These are phyloP conservation scores for Cyphomyrus discorhynchus DNA, from an alignment of 2,113 vertebrate species.

Conservation along the genomic window DNA sequence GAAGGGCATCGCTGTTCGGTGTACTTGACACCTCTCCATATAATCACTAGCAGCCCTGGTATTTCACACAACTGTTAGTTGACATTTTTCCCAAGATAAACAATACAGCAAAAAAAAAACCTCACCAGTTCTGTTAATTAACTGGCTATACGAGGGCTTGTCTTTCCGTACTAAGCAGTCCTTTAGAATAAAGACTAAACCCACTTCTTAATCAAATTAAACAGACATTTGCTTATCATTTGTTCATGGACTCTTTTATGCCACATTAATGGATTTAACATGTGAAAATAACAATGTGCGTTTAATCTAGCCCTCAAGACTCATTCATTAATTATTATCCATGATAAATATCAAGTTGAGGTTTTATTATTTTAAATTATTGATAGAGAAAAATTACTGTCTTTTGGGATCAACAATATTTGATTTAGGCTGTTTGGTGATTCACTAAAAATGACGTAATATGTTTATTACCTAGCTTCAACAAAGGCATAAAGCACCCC, in stretches of 20 bases:
- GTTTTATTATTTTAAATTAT: not conserved
- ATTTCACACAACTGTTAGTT: not conserved
- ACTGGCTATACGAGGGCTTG: not conserved
- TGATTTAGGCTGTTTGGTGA: not conserved
- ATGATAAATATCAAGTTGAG: not conserved
- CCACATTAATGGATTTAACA: not conserved
- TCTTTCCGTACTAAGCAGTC: not conserved
- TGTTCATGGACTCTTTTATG: not conserved
- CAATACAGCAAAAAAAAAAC: not conserved
- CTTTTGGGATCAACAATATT: not conserved
- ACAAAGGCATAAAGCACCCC: not conserved
- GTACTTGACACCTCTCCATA: not conserved
- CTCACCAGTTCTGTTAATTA: not conserved
- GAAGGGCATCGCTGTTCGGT: not conserved
- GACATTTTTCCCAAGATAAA: not conserved
- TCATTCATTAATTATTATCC: not conserved
- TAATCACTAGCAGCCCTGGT: constrained; percentile 2
- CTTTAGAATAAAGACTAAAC: not conserved
- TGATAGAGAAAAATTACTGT: not conserved
- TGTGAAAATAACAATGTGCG: not conserved
- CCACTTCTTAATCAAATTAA: not conserved
- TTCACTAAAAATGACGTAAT: not conserved
- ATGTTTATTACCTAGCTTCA: not conserved
- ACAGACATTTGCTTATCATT: not conserved
- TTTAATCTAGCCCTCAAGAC: not conserved